Evolutionary conservation across 2,888 invertebrate genomes (phyloP).

Genomic region (Thysanoteuthis rhombus): DNA sequence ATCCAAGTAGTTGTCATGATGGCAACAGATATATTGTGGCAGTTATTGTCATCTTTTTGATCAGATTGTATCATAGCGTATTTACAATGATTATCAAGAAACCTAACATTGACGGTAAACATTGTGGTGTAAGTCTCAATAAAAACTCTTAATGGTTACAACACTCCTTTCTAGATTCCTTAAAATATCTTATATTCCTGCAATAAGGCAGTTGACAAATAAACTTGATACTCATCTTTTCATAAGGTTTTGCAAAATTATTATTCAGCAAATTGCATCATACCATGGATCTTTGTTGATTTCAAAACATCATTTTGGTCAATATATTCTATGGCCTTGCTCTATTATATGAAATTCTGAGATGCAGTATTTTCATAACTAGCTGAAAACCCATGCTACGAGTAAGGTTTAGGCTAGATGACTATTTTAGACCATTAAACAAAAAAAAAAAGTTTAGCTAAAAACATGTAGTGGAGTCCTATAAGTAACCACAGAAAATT

Average conservation of each 20-base stretch:
- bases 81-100: neutral
- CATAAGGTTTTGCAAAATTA: neutral
- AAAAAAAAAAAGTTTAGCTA: no score
- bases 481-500: no score
- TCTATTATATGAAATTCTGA: no score
- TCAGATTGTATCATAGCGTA: neutral
- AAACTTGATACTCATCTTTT: neutral
- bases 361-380: no score
- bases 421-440: no score
- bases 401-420: no score
- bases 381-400: no score
- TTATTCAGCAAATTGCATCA: neutral
- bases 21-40: neutral
- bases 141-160: neutral
- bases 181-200: neutral
- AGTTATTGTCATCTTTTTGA: neutral
- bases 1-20: neutral
- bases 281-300: neutral
- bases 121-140: neutral
- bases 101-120: no score
- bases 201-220: no score
- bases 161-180: neutral
- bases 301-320: no score
- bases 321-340: no score
- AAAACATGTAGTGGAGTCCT: no score